Base-by-base conservation (phyloP, 2,797 vertebrate species). In the Pseudochromis fuscus region DNA sequence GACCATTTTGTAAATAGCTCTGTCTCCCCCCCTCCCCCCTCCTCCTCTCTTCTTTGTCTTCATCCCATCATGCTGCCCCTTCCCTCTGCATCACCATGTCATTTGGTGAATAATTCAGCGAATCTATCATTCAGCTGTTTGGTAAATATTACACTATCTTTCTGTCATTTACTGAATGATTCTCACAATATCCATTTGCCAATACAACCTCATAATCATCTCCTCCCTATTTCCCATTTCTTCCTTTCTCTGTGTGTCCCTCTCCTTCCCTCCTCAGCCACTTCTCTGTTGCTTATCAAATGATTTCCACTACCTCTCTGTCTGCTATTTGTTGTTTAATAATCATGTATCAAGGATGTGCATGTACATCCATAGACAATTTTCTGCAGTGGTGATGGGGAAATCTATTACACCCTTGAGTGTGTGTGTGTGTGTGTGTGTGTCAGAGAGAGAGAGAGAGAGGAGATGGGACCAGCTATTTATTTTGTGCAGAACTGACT, bases 281-380 rank as follows among this genome's bases (percentile, higher is more conserved):
- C 55, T 55, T 73, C 27, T 61, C 50, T 65, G 23, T 77, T 46
- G 28, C 61, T 64, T 44, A 70, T 69, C 44, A 73, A 75, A 85
- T 85, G 13, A 86, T 84, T 77, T 67, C 52, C 63, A 63, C 55
- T 40, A 65, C 51, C 53, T 69, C 78, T 73, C 49, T 15, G 67
- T 64, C 72, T 59, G 30, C 67, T 77, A 63, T 85, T 84, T 72
- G 78, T 82, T 78, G 73, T 83, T 89, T 82, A 79, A 88, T 88
- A 86, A 86, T 89, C 79, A 83, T 85, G 76, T 80, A 85, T 86
- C 82, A 83, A 81, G 79, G 79, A 63, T 88, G 55, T 75, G 74
- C 13, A 28, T 87, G 61, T 60, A 67, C 77, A 81, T 77, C 75
- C 75, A 75, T 65, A 55, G 69, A 83, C 77, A 87, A 79, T 85